Conservation (phyloP, 35 echinoderm and acorn worm genomes). For the Eucidaris tribuloides region DNA sequence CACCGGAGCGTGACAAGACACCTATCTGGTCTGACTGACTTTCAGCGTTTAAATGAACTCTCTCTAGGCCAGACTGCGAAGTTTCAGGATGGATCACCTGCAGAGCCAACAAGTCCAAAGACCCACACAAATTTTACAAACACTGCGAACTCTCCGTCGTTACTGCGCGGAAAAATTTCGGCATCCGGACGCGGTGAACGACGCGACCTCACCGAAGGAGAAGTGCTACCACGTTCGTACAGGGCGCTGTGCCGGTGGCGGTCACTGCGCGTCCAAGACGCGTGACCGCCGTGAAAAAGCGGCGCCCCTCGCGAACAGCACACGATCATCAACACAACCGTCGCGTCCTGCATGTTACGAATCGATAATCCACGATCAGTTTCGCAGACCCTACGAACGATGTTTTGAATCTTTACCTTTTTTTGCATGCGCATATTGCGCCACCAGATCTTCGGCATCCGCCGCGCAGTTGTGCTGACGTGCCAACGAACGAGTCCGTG, state of each 20-base stretch:
- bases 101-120: slow-evolving; percentile 1
- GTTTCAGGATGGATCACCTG: not conserved
- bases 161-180: not conserved
- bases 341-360: not conserved
- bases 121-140: not conserved
- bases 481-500: not conserved
- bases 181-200: not conserved
- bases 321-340: slow-evolving; percentile 9
- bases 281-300: slow-evolving; percentile 2
- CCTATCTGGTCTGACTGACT: no score
- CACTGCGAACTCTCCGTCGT: slow-evolving; percentile 1
- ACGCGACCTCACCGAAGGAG: not conserved
- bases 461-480: slow-evolving; percentile 12
- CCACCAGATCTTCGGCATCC: slow-evolving; percentile 15
- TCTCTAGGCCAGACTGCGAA: no score
- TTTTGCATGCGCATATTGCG: slow-evolving; percentile 5
- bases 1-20: no score
- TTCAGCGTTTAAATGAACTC: no score
- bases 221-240: not conserved
- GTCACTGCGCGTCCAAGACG: slow-evolving; percentile 8
- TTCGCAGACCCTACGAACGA: not conserved
- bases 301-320: not conserved
- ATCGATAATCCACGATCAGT: not conserved
- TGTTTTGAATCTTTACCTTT: slow-evolving; percentile 17
- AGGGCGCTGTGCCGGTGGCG: not conserved